Evolutionary conservation across 2,888 invertebrate species (phyloP), one percentile per base, ranked within the genome.

Genomic region (Baronia brevicornis): DNA sequence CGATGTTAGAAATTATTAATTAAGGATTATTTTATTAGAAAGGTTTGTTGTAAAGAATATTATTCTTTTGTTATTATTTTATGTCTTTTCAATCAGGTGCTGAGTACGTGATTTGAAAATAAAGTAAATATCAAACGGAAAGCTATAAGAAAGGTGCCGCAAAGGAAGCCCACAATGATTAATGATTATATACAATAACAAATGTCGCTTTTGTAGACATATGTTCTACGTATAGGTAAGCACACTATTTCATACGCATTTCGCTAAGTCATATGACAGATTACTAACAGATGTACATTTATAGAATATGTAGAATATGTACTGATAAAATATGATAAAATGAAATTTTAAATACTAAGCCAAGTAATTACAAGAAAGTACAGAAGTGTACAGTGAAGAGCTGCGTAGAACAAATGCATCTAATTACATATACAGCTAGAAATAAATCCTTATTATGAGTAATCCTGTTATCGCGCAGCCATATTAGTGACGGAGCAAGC

Each of bases 111-210:
- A 10, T 4, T 10, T 14, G n/a, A 14, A 28, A 20, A 14, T 17
- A 24, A 30, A 13, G 19, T 10, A 15, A 20, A 32, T 20, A 10
- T 32, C 9, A 2, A 14, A 9, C 19, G 48, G 54, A 52, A 63
- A 63, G 60, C 44, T 50, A 41, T 43, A 39, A 49, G 53, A 58
- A 53, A 53, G 46, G 25, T 30, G 46, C 53, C 54, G 49, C 53
- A 52, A 55, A 53, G 51, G 50, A 51, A 53, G 48, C 56, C 53
- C 28, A 21, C 41, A 41, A 58, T 72, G 72, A 74, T 73, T 71
- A 73, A 74, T 73, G 68, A 64, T 47, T 51, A 54, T 54, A 39
- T 53, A 54, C 60, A 58, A 61, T 68, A 69, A 65, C 68, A 67
- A 67, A 71, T 67, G 65, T 67, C 41, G 39, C 14, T 28, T 26